Conservation (phyloP, 2,797 vertebrate genomes). For the Halcyon smyrnensis region DNA sequence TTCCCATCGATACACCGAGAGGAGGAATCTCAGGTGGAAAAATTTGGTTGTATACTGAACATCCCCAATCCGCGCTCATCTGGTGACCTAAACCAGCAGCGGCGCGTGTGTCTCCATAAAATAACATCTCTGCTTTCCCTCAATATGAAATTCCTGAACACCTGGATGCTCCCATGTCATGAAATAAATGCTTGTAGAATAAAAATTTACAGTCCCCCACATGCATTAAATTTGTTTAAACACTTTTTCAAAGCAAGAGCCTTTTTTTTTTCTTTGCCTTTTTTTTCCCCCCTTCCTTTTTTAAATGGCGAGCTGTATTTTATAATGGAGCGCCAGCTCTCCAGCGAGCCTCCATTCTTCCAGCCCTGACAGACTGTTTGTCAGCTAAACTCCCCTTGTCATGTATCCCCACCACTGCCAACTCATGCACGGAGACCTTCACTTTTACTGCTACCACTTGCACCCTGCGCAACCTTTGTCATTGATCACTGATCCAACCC, state of each 20-base stretch:
- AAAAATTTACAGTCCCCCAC: slow-evolving; percentile 83
- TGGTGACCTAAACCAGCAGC: background rate
- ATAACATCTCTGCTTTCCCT: slow-evolving; percentile 6
- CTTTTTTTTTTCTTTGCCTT: background rate
- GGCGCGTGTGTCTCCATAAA: background rate
- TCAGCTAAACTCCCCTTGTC: slow-evolving; percentile 90
- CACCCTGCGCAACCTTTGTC: slow-evolving; percentile 93
- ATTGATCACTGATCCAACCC: slow-evolving; percentile 99
- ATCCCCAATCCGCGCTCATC: background rate
- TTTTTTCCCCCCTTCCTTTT: background rate
- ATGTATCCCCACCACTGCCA: slow-evolving; percentile 89
- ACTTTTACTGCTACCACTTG: slow-evolving; percentile 87
- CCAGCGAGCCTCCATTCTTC: slow-evolving; percentile 89
- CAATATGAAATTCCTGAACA: slow-evolving; percentile 66
- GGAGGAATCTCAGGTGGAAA: background rate
- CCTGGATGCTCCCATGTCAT: slow-evolving; percentile 59
- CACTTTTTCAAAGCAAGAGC: slow-evolving; percentile 79
- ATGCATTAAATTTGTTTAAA: slow-evolving; percentile 82
- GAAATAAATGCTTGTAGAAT: slow-evolving; percentile 78
- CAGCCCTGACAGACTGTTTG: slow-evolving; percentile 94
- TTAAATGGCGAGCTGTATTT: slow-evolving; percentile 82
- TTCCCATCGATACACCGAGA: background rate
- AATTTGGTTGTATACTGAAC: background rate
- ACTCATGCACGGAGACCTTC: slow-evolving; percentile 93
- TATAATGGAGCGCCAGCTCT: slow-evolving; percentile 80